A percentile compares a stretch with the other conserved stretches of the same genome.
phyloP scores from a whole-genome alignment of 2,797 vertebrate genomes.

The Phyllotis vaccarum region DNA sequence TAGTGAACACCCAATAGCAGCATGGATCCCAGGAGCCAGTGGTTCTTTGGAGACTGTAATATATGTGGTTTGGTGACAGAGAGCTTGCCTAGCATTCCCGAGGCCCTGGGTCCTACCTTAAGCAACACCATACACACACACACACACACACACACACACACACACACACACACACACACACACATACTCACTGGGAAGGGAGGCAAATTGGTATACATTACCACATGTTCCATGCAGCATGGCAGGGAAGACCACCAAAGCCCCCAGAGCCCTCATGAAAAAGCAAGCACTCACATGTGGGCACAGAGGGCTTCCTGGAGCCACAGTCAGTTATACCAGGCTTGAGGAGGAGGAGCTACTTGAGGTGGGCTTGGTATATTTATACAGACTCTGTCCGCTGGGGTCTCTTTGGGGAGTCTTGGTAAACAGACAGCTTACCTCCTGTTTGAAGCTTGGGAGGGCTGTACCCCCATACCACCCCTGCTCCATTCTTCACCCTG shows the following conservation, averaged over 20 bases:
- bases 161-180: neutral
- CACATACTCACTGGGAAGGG: neutral
- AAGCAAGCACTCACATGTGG: rapidly evolving
- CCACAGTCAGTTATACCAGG: neutral
- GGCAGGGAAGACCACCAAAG: neutral
- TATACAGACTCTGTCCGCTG: neutral
- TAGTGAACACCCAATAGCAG: rapidly evolving
- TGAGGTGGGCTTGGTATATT: neutral
- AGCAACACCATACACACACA: neutral
- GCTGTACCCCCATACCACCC: neutral
- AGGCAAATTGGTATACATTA: neutral
- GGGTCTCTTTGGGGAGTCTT: neutral
- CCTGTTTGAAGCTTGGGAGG: neutral
- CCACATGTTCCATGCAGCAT: rapidly evolving
- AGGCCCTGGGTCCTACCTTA: too few species aligned
- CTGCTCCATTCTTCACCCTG: neutral
- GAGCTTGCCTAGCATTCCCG: neutral
- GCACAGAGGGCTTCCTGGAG: neutral
- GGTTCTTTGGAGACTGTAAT: neutral
- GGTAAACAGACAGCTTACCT: neutral
- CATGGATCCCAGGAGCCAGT: neutral
- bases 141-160: neutral
- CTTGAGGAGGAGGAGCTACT: neutral
- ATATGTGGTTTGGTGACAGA: neutral
- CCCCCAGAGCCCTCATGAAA: neutral